Percentiles rank a stretch among this genome's conserved stretches.
These are phyloP conservation scores for Porites rus DNA, from an alignment of 92 coral and sea anemone genomes.

Conservation along the genomic window DNA sequence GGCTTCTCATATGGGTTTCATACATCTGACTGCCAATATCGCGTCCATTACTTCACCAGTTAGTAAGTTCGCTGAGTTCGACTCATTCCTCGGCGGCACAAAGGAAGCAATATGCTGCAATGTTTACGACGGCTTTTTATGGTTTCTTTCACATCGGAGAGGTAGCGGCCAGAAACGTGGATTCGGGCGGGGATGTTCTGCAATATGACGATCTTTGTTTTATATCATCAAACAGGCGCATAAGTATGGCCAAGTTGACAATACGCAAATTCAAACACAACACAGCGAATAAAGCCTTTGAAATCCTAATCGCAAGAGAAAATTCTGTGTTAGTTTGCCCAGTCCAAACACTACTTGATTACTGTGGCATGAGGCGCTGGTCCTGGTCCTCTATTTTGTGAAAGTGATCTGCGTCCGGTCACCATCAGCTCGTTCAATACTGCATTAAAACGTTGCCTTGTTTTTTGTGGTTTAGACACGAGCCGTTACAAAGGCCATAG, in stretches of 20 bases:
- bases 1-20: neutral
- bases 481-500: slow-evolving; percentile 41
- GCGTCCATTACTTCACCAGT: too few species aligned
- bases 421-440: slow-evolving; percentile 42
- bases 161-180: slow-evolving; percentile 7
- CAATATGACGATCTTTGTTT: slow-evolving; percentile 33
- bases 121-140: slow-evolving; percentile 37
- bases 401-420: slow-evolving; percentile 31
- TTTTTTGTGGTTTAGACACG: slow-evolving; percentile 54
- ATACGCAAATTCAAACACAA: slow-evolving; percentile 1
- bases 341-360: slow-evolving; percentile 40
- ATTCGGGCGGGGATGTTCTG: slow-evolving; percentile 37
- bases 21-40: too few species aligned
- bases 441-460: slow-evolving; percentile 36
- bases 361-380: slow-evolving; percentile 32
- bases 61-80: too few species aligned
- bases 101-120: slow-evolving; percentile 29
- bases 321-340: slow-evolving; percentile 44
- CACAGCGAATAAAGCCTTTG: too few species aligned
- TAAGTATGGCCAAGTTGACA: slow-evolving; percentile 37
- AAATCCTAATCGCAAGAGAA: too few species aligned
- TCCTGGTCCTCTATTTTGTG: slow-evolving; percentile 47
- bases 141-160: slow-evolving; percentile 2
- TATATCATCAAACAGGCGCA: slow-evolving; percentile 34
- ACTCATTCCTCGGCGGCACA: slow-evolving; percentile 26